phyloP scores from a whole-genome alignment of 2,113 vertebrate species.

The Lepus europaeus region DNA sequence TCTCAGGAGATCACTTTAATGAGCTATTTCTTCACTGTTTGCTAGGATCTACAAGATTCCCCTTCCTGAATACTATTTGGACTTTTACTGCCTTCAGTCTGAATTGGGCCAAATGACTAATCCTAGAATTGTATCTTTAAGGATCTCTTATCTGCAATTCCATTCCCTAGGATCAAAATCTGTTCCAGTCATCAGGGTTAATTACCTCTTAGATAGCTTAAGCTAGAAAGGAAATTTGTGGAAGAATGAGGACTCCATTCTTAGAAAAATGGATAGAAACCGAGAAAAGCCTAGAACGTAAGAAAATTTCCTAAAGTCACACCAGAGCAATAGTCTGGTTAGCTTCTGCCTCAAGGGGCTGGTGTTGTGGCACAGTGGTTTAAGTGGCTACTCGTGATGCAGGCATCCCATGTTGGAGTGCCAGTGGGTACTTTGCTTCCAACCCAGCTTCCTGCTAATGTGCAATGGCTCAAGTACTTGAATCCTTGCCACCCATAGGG shows the following conservation, averaged over 20 bases:
- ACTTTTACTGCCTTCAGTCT: background rate
- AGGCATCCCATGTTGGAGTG: no score
- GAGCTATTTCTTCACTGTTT: background rate
- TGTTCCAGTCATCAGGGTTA: background rate
- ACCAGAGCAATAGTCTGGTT: background rate
- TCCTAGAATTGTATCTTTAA: conserved; percentile 15
- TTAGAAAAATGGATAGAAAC: conserved; percentile 40
- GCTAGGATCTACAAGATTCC: background rate
- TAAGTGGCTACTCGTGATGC: no score
- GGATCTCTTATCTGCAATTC: background rate
- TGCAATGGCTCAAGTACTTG: no score
- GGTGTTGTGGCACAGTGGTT: no score
- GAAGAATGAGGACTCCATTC: background rate
- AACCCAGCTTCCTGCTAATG: no score
- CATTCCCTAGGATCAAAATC: background rate
- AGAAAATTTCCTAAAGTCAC: background rate
- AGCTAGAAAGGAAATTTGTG: background rate
- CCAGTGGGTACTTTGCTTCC: no score
- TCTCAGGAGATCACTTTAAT: background rate
- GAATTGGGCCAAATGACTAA: background rate
- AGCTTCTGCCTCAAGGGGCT: background rate
- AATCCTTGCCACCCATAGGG: no score
- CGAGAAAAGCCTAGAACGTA: background rate
- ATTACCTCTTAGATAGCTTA: background rate
- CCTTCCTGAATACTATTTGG: background rate